Evolutionary conservation across 2,113 vertebrate species (phyloP).

Genomic region (Mustela nigripes): DNA sequence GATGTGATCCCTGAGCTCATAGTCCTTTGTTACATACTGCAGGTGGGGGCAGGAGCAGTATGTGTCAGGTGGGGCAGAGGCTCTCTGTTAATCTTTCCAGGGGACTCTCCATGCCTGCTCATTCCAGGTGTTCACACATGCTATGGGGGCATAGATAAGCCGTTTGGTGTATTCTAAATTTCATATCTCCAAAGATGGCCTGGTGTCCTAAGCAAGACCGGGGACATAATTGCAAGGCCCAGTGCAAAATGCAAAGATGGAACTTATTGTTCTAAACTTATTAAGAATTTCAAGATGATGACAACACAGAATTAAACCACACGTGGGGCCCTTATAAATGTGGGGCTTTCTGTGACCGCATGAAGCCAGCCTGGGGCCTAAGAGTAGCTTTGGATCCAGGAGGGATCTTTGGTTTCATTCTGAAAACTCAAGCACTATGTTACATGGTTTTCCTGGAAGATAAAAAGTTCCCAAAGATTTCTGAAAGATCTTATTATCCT

Average conservation of each 20-base stretch:
- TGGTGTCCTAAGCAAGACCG: not conserved
- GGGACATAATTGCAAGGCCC: not conserved
- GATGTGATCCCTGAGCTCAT: not conserved
- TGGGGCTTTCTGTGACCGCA: not conserved
- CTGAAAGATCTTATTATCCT: not conserved
- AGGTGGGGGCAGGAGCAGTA: fast-evolving
- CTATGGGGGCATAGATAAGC: not conserved
- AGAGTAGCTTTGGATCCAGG: not conserved
- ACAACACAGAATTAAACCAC: not conserved
- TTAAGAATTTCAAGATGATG: not conserved
- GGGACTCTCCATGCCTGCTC: not conserved
- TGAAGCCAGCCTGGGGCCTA: not conserved
- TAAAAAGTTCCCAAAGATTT: not conserved
- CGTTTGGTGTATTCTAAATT: not conserved
- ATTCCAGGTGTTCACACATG: not conserved
- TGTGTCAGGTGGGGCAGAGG: not conserved
- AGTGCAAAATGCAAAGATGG: not conserved
- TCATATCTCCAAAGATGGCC: not conserved
- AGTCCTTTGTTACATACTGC: not conserved
- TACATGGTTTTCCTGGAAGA: not conserved
- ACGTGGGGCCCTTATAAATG: not conserved
- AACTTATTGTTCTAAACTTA: not conserved
- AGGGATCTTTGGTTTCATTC: not conserved
- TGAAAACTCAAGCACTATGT: not conserved
- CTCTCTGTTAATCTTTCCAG: not conserved